Evolutionary conservation across 2,888 invertebrate genomes (phyloP), one percentile per base, ranked within the genome.

Genomic region (Anoplius nigerrimus): DNA sequence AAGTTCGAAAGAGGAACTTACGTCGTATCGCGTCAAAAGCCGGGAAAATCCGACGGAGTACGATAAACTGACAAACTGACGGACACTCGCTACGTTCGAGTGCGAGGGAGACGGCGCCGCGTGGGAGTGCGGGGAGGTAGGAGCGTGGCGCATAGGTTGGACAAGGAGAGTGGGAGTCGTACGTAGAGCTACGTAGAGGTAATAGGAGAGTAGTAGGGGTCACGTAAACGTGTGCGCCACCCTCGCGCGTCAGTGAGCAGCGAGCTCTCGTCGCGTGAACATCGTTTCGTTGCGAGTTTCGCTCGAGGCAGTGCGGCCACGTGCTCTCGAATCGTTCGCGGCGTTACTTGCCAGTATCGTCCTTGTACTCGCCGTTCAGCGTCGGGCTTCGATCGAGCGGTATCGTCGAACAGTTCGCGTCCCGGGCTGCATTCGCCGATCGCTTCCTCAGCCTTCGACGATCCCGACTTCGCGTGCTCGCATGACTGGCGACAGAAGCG

Each of bases 261-360:
- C 84, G 82, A 79, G 85, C 85, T 85, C 84, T 83, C 74, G 82
- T 70, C 75, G 70, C 62, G 74, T 42, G 42, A 69, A 72, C 62
- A 54, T 75, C 55, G 60, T 80, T 48, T 76, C 15, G 72, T 76
- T 69, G 69, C 74, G 56, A 45, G 13, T 67, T 58, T 46, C 18
- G 27, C 15, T 21, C 24, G 52, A 63, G 69, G 61, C 42, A 21
- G 61, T 18, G 22, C 53, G 11, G 22, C 84, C 85, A 85, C 85
- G 85, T 85, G 85, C 76, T 58, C 20, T 42, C 53, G 11, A 16
- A 16, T 66, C 27, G 2, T 42, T 34, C 20, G 43, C 51, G 13
- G 27, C 52, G 55, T 43, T 48, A 34, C 16, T 34, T 18, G 6
- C n/a, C 18, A 51, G 1, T 0, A n/a, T 24, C 8, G 5, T 55